These are phyloP conservation scores for Acheta domesticus DNA, from an alignment of 2,888 invertebrate species.

Conservation along the genomic window DNA sequence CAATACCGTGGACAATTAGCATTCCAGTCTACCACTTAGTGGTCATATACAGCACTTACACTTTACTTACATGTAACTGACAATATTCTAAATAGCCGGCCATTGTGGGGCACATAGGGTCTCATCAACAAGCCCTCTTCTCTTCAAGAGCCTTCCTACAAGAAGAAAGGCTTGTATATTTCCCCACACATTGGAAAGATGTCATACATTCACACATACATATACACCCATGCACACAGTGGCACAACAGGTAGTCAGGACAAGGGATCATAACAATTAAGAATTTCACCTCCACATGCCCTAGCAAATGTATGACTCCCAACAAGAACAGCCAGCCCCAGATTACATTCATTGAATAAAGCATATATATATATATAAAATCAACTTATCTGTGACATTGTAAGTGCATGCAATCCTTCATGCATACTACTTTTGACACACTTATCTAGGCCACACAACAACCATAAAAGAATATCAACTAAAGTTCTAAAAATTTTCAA, in stretches of 20 bases:
- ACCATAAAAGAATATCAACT: too few species aligned
- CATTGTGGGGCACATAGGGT: constrained; percentile 10
- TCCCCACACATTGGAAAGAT: constrained; percentile 9
- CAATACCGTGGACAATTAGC: constrained; percentile 7
- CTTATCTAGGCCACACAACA: too few species aligned
- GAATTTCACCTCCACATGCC: too few species aligned
- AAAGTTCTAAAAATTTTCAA: too few species aligned
- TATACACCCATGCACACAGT: constrained; percentile 6
- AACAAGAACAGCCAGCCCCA: too few species aligned
- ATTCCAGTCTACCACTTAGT: not conserved
- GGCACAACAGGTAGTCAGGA: not conserved
- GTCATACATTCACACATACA: not conserved
- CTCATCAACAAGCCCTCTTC: constrained; percentile 18
- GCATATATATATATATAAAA: too few species aligned
- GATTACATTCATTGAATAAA: too few species aligned
- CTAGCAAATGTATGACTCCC: too few species aligned
- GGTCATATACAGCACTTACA: not conserved
- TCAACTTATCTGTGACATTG: too few species aligned
- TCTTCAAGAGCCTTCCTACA: constrained; percentile 18
- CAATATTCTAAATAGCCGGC: constrained; percentile 8
- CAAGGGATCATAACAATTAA: not conserved
- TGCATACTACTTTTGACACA: too few species aligned
- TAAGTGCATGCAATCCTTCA: too few species aligned
- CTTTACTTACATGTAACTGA: constrained; percentile 18
- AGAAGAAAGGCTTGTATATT: constrained; percentile 4